Evolutionary conservation across 2,888 invertebrate species (phyloP), one percentile per base, ranked within the genome.

Genomic region (Octodonta nipae): DNA sequence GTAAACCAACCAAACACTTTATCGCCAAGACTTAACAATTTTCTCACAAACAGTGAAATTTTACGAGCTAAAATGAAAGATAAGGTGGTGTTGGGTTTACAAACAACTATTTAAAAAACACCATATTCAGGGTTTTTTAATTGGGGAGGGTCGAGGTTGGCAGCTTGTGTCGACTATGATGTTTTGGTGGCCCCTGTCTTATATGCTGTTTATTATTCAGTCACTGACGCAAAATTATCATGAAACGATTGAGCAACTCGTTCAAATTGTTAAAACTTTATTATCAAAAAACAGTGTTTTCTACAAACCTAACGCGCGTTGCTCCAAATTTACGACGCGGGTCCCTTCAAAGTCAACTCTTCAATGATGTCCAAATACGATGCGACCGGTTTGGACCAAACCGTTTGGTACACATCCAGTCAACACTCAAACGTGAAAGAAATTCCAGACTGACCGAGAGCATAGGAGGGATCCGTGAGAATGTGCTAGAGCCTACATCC

Each of bases 91-190:
- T n/a, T n/a, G n/a, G n/a, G n/a, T n/a, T n/a, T n/a, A n/a, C n/a
- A n/a, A n/a, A n/a, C n/a, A n/a, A n/a, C n/a, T n/a, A n/a, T n/a
- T n/a, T n/a, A n/a, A n/a, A n/a, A n/a, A n/a, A n/a, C n/a, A n/a
- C n/a, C n/a, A n/a, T n/a, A n/a, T 30, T 20, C 11, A 36, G 13
- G 14, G 29, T 34, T 31, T 12, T 37, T 16, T 25, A 36, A 33
- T 29, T 26, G 15, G 26, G 26, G 16, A 25, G 32, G 26, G 32
- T 25, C 14, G 32, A 32, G 24, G 32, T 32, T 32, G 32, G 15
- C 26, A 30, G 26, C 10, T 25, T 34, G 8, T 30, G 24, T 24
- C 24, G 34, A 30, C 25, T 13, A 34, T 34, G 30, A 30, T 34
- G 34, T 24, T 33, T 33, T 33, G 33, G 33, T 20, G 20, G 28